Evolutionary conservation across 2,888 invertebrate species (phyloP).

Genomic region (Balanococcus diminutus): DNA sequence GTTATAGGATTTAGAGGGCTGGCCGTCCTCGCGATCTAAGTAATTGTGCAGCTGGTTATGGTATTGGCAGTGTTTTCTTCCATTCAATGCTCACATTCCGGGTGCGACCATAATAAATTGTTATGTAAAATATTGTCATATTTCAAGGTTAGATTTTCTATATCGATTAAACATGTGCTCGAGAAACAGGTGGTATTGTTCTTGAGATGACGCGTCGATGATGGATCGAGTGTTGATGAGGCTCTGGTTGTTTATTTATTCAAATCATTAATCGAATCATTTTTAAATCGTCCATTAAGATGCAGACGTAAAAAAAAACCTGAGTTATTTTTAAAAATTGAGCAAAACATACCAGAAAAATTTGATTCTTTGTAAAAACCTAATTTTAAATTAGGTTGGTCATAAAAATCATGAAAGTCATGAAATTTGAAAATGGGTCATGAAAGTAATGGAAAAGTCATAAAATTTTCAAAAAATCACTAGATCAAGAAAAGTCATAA

Average conservation of each 20-base stretch:
- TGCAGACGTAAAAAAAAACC: neutral
- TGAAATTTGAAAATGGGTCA: too few relatives aligned
- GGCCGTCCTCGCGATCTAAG: neutral
- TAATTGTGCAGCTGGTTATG: neutral
- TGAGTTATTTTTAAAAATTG: too few relatives aligned
- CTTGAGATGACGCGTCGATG: neutral
- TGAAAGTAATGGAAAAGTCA: too few relatives aligned
- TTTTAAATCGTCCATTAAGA: too few relatives aligned
- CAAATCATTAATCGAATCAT: neutral
- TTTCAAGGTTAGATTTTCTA: slow-evolving; percentile 8
- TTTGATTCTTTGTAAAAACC: too few relatives aligned
- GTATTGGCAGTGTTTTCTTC: neutral
- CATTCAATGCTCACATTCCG: neutral
- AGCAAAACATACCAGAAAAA: too few relatives aligned
- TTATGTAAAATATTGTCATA: neutral
- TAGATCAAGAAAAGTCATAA: too few relatives aligned
- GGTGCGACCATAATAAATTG: neutral
- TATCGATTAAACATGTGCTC: neutral
- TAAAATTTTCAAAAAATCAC: too few relatives aligned
- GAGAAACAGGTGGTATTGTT: slow-evolving; percentile 30
- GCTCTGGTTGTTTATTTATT: neutral
- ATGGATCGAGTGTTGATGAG: neutral
- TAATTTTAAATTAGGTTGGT: too few relatives aligned
- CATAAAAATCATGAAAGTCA: too few relatives aligned
- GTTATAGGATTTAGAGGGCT: neutral